Evolutionary conservation across 2,888 invertebrate species (phyloP).

Genomic region (Trypoxylon attenuatum): DNA sequence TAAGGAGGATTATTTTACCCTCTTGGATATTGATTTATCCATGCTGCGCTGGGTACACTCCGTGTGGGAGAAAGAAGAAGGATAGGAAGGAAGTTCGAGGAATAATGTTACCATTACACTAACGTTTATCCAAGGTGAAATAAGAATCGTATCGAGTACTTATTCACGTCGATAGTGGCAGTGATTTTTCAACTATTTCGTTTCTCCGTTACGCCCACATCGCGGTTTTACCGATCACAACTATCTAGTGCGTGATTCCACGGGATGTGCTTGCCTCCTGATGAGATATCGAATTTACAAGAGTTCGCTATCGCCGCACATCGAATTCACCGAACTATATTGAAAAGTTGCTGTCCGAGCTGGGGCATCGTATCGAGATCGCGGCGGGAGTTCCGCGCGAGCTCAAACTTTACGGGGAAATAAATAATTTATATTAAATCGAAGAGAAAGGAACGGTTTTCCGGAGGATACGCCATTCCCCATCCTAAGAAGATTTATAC

Average conservation of each 20-base stretch:
- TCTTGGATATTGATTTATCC: conserved; percentile 3
- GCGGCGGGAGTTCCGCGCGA: conserved; percentile 26
- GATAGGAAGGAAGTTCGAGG: background rate
- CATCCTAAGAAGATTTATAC: background rate
- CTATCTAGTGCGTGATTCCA: conserved; percentile 18
- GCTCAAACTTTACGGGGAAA: conserved; percentile 37
- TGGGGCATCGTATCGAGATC: background rate
- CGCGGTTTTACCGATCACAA: conserved; percentile 1
- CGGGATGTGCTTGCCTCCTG: conserved; percentile 28
- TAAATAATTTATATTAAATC: conserved; percentile 47
- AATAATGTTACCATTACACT: background rate
- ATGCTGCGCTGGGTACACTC: background rate
- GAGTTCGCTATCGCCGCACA: conserved; percentile 14
- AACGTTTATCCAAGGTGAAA: background rate
- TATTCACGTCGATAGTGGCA: background rate
- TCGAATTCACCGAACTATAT: conserved; percentile 16
- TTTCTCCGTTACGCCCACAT: background rate
- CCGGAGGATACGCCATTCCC: conserved; percentile 1
- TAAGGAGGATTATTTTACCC: background rate
- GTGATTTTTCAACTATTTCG: background rate
- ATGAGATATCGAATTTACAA: conserved; percentile 47
- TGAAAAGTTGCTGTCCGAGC: conserved; percentile 27
- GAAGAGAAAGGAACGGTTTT: conserved; percentile 16
- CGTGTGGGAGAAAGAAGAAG: background rate
- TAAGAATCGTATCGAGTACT: conserved; percentile 18